Conservation (phyloP, 2,797 vertebrate species). For the Thamnophis elegans region DNA sequence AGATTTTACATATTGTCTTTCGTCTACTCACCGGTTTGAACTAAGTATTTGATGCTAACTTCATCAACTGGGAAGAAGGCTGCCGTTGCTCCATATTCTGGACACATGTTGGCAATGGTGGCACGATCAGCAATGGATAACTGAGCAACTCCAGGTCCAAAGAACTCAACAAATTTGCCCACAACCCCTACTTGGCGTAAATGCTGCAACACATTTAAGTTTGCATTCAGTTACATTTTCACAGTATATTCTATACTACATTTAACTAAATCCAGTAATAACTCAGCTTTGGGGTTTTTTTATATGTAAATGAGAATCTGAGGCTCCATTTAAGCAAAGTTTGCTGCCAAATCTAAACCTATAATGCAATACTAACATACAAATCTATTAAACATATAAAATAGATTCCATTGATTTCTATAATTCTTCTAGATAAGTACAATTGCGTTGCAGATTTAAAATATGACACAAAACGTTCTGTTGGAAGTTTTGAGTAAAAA, state of each 20-base stretch:
- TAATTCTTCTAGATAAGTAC: neutral
- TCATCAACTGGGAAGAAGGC: conserved; percentile 94
- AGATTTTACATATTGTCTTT: neutral
- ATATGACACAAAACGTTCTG: neutral
- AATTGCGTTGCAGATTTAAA: neutral
- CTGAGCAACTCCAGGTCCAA: conserved; percentile 90
- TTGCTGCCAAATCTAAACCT: neutral
- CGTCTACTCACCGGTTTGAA: conserved; percentile 84
- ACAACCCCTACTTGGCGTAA: conserved; percentile 92
- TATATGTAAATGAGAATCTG: neutral
- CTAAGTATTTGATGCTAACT: conserved; percentile 87
- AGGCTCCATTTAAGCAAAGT: neutral
- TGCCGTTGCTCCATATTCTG: conserved; percentile 94
- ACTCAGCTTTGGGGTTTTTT: neutral
- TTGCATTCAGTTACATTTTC: neutral
- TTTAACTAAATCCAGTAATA: neutral
- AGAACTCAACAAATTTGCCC: conserved; percentile 97
- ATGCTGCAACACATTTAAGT: conserved; percentile 66
- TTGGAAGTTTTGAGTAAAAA: neutral
- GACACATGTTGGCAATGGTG: conserved; percentile 98
- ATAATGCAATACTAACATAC: neutral
- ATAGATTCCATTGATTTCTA: neutral
- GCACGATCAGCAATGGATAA: conserved; percentile 95
- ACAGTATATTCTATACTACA: neutral
- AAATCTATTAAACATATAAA: neutral